Evolutionary conservation across 2,797 vertebrate genomes (phyloP).

Genomic region (Kryptolebias ocellatus): DNA sequence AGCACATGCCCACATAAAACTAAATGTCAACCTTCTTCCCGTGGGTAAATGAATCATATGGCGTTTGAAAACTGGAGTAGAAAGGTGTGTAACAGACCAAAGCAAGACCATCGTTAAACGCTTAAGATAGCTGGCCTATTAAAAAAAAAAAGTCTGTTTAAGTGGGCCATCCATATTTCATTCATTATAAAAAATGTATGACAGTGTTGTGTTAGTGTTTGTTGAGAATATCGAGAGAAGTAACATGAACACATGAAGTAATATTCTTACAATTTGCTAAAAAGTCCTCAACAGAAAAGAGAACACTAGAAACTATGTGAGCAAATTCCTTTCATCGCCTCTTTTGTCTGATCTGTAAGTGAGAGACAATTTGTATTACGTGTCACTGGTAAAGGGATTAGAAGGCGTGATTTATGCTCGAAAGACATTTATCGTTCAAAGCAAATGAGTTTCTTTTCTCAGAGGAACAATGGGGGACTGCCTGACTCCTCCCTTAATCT

Average conservation of each 20-base stretch:
- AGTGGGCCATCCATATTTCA: conserved; percentile 24
- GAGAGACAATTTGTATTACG: conserved; percentile 82
- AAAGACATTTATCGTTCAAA: conserved; percentile 85
- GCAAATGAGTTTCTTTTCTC: conserved; percentile 85
- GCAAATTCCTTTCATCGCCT: conserved; percentile 68
- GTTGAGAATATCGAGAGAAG: conserved; percentile 21
- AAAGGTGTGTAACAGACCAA: conserved; percentile 60
- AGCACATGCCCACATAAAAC: conserved; percentile 61
- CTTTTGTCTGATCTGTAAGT: conserved; percentile 81
- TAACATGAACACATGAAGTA: conserved; percentile 31
- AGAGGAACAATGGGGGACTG: conserved; percentile 78
- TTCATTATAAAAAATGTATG: conserved; percentile 6
- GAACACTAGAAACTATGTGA: conserved; percentile 32
- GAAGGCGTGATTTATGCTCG: conserved; percentile 83
- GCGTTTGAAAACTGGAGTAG: conserved; percentile 57
- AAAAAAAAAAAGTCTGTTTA: conserved; percentile 21
- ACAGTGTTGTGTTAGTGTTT: background rate
- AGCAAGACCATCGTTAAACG: conserved; percentile 41
- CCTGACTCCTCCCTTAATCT: conserved; percentile 84
- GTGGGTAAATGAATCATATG: conserved; percentile 70
- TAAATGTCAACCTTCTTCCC: conserved; percentile 77
- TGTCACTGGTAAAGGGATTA: conserved; percentile 84
- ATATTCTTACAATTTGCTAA: conserved; percentile 50
- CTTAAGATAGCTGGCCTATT: conserved; percentile 41
- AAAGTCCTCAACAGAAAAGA: conserved; percentile 47